Base-by-base conservation (phyloP, 2,888 invertebrate genomes). In the Andrena chrysosceles region DNA sequence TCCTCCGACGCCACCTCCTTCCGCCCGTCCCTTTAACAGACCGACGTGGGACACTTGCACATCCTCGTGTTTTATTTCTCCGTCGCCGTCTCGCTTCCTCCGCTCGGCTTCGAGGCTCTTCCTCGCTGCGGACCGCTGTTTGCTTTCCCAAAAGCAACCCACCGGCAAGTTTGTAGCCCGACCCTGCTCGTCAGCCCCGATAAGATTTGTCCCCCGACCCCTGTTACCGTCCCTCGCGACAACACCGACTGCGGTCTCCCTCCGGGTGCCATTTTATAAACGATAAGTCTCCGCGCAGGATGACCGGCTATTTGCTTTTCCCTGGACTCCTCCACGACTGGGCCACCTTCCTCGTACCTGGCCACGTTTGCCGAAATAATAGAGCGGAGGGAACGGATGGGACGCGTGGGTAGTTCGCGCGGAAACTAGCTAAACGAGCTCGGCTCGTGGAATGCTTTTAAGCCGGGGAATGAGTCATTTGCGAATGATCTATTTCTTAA, bases 111-210 rank as follows among this genome's bases (percentile, higher is more conserved):
- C 20, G 49, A 73, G 62, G 52, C 66, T 69, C 23, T 72, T 56
- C 69, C 56, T 67, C 23, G 69, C 26, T 33, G 64, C 52, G 52
- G 31, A 52, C 68, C 67, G 83, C 72, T 88, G 84, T 89, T 89
- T 88, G 85, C 84, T 86, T 82, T 87, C 60, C 79, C 87, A 80
- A 87, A 88, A 85, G 87, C 81, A 82, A 79, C 67, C 80, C 77
- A 62, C 42, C 73, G 60, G 56, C 33, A 35, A 31, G 77, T 60
- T 52, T 42, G 75, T 35, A 59, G 33, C 62, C 29, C 4, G 74
- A 59, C 33, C 62, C 42, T 1, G 74, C 71, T 75, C 75, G 64
- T 68, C 81, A 52, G 66, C 54, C 56, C 63, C 84, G 87, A 87
- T 88, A 88, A 85, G 85, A 79, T 80, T 84, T 80, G 80, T 82